Evolutionary conservation across 2,888 invertebrate genomes (phyloP), one percentile per base, ranked within the genome.

Genomic region (Drosophila melanosoma): DNA sequence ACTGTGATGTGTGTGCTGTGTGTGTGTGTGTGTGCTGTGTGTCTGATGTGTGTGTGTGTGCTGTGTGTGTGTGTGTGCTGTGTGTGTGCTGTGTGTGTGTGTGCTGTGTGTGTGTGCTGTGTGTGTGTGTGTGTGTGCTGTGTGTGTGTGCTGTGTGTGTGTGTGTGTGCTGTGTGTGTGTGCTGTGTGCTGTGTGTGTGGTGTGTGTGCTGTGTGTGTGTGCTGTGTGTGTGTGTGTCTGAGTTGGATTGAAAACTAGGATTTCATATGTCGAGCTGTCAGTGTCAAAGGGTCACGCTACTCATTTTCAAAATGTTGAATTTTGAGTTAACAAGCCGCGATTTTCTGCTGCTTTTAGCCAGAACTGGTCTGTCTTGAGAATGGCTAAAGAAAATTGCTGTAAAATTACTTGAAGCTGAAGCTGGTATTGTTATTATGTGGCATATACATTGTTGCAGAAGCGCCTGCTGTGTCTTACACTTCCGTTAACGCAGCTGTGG

Each of bases 391-490:
- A 67, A 84, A 84, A 79, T 74, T 82, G 74, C 56, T 85, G 68
- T 74, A 56, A 60, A 69, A 80, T 80, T 72, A 74, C 69, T 79
- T 69, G 65, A 51, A 83, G 79, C 69, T 71, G 49, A 29, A 58
- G 49, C 40, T 53, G 52, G 62, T 67, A 82, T 72, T 82, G 66
- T 76, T 76, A 81, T 79, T 78, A 70, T 69, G 66, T 81, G 68
- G 68, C 71, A 51, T 69, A 74, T 60, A 75, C 79, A 76, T 79
- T 82, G 82, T 84, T 68, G 82, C 82, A 69, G 60, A 73, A 71
- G 60, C 72, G 83, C 83, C 76, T 69, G 83, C 83, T 83, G 83
- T 83, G 87, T 62, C 76, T 73, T 83, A 81, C 72, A 83, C 81
- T 86, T 83, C 87, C 86, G 83, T 58, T 68, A 42, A 68, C 74